Evolutionary conservation across 2,113 vertebrate genomes (phyloP).

Genomic region (Cyprichromis sp.): DNA sequence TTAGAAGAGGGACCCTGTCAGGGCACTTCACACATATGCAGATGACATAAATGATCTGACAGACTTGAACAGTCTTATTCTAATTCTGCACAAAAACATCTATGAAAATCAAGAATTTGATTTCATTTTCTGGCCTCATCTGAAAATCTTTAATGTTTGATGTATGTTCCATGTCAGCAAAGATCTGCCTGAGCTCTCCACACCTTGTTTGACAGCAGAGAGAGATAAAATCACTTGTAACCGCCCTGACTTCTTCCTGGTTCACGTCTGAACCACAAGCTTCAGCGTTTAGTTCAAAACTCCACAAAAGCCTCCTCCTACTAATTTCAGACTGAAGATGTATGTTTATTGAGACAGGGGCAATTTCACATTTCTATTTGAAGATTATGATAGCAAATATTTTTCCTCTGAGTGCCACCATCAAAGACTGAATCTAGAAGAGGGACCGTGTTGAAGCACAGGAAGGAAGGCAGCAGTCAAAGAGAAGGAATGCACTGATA

Average conservation of each 20-base stretch:
- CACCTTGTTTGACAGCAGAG: not conserved
- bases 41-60: not conserved
- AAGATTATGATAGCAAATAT: not conserved
- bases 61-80: not conserved
- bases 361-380: not conserved
- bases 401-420: not conserved
- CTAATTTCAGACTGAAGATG: not conserved
- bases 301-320: not conserved
- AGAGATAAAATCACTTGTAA: not conserved
- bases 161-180: not conserved
- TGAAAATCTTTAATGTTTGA: accelerated
- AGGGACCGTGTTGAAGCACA: not conserved
- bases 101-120: accelerated
- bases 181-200: not conserved
- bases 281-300: not conserved
- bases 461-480: conserved; percentile 40
- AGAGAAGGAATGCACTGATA: conserved; percentile 21
- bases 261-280: not conserved
- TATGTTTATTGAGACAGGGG: not conserved
- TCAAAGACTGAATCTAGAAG: not conserved
- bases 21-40: not conserved
- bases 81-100: not conserved
- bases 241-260: not conserved
- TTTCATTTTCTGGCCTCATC: not conserved
- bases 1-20: not conserved